Percentiles rank a stretch among this genome's conserved stretches.
phyloP scores from a whole-genome alignment of 2,113 vertebrate species.

The human (Homo sapiens) region DNA sequence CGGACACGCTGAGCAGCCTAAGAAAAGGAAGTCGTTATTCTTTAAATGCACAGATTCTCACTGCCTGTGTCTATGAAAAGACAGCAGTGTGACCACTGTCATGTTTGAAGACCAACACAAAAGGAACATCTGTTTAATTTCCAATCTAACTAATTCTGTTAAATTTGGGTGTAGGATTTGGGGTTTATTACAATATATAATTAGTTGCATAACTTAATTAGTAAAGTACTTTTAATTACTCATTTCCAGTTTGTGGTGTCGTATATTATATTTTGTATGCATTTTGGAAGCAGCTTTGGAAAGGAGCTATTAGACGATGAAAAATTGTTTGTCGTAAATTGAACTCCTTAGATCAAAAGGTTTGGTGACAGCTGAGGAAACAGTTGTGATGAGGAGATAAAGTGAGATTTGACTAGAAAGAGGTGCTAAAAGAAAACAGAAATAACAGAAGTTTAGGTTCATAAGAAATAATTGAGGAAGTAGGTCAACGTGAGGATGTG shows the following conservation, averaged over 20 bases:
- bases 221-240: not conserved
- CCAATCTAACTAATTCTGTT: not conserved
- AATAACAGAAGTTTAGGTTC: not conserved
- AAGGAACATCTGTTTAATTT: not conserved
- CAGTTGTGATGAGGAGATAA: conserved; percentile 12
- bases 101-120: not conserved
- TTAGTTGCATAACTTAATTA: not conserved
- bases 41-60: not conserved
- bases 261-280: not conserved
- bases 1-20: rapidly evolving
- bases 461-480: not conserved
- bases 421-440: conserved; percentile 37
- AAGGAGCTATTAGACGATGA: not conserved
- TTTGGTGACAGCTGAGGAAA: conserved; percentile 43
- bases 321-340: not conserved
- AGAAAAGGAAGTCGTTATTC: not conserved
- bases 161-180: not conserved
- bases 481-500: not conserved
- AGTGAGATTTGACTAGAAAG: conserved; percentile 59
- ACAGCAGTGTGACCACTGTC: not conserved
- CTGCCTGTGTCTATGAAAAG: not conserved
- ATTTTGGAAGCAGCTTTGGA: not conserved
- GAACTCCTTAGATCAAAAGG: not conserved
- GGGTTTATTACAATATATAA: not conserved
- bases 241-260: not conserved